phyloP scores from a whole-genome alignment of 1,140 invertebrate species.

The Luehdorfia chinensis region DNA sequence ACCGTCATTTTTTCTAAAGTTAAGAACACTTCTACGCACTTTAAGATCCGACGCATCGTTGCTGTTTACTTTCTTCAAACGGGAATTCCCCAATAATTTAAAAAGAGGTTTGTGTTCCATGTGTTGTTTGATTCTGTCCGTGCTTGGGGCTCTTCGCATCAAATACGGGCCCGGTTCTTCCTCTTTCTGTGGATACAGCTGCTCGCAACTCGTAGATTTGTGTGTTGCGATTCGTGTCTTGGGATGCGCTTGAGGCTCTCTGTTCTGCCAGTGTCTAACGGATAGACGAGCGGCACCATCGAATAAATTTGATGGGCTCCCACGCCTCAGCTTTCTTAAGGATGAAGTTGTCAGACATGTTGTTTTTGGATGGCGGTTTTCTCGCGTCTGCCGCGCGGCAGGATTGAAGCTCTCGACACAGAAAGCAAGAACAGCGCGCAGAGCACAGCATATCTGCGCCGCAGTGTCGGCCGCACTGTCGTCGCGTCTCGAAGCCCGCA shows the following conservation, averaged over 20 bases:
- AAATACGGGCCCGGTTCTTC: constrained; percentile 61
- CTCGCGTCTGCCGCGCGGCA: constrained; percentile 63
- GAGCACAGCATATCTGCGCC: constrained; percentile 73
- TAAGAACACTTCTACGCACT: constrained; percentile 53
- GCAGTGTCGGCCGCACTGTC: constrained; percentile 60
- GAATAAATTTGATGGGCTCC: constrained; percentile 76
- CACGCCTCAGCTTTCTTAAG: constrained; percentile 78
- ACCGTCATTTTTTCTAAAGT: constrained; percentile 63
- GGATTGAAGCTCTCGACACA: constrained; percentile 78
- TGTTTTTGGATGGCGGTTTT: constrained; percentile 59
- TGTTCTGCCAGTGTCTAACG: constrained; percentile 70
- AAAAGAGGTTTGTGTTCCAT: constrained; percentile 65
- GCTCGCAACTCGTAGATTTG: constrained; percentile 77
- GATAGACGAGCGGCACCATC: constrained; percentile 71
- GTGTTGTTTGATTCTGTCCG: constrained; percentile 63
- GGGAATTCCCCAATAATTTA: constrained; percentile 67
- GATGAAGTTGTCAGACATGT: constrained; percentile 78
- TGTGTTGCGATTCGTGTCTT: constrained; percentile 52
- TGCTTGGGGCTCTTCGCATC: constrained; percentile 67
- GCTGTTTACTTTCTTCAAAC: constrained; percentile 50
- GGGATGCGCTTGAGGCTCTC: constrained; percentile 48
- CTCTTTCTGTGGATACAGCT: constrained; percentile 63
- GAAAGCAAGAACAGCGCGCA: constrained; percentile 78
- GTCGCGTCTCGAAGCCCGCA: constrained; percentile 32
- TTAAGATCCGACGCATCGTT: constrained; percentile 58